Percentiles rank a stretch among this genome's conserved stretches.
Evolutionary conservation across 2,113 vertebrate species (phyloP).

Genomic region (Callocephalon fimbriatum): DNA sequence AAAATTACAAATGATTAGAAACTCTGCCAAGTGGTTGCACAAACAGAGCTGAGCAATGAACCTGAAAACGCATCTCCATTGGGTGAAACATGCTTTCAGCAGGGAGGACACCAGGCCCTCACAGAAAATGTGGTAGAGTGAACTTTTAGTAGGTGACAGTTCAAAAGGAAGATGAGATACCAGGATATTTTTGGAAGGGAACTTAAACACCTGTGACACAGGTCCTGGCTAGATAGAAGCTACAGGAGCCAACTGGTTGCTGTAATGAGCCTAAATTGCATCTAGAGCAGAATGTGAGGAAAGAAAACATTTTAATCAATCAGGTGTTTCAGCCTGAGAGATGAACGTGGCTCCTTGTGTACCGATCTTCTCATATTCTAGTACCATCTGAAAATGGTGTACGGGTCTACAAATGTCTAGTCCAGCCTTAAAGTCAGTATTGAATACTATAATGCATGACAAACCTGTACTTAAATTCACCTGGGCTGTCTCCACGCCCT

Average conservation of each 20-base stretch:
- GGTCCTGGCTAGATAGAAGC: neutral
- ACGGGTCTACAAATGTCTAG: neutral
- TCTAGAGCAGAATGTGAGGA: neutral
- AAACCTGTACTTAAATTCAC: neutral
- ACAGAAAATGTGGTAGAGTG: neutral
- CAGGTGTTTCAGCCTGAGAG: neutral
- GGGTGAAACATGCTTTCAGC: neutral
- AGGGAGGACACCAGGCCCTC: neutral
- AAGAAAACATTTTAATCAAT: neutral
- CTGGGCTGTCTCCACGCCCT: neutral
- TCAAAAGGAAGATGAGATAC: constrained; percentile 1
- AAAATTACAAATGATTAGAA: neutral
- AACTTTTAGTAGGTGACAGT: neutral
- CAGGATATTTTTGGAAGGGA: neutral
- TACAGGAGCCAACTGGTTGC: neutral
- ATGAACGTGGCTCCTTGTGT: neutral
- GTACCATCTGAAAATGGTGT: neutral
- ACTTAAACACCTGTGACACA: neutral
- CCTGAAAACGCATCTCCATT: neutral
- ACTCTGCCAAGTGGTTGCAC: constrained; percentile 37
- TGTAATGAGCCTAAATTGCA: neutral
- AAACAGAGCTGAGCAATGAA: neutral
- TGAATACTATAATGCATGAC: neutral
- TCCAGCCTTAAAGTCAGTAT: neutral
- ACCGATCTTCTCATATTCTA: neutral